Evolutionary conservation across 2,113 vertebrate genomes (phyloP).

Genomic region (Plestiodon gilberti): DNA sequence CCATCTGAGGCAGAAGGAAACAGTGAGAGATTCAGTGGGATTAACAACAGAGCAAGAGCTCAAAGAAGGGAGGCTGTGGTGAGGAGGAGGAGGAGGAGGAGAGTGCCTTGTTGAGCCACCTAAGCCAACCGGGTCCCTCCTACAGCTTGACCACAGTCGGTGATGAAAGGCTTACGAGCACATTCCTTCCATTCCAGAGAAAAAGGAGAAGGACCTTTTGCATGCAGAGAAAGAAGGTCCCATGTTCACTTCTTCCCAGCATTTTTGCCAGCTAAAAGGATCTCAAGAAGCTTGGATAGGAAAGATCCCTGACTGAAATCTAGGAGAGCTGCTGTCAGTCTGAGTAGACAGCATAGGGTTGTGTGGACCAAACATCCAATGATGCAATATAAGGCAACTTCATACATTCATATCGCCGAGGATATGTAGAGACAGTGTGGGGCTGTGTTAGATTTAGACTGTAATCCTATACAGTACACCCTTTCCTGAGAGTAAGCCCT

Average conservation of each 20-base stretch:
- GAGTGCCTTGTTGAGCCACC: not conserved
- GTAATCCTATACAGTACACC: too few relatives aligned
- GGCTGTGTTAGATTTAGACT: not conserved
- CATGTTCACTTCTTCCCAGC: not conserved
- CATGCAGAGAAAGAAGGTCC: not conserved
- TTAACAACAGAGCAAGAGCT: not conserved
- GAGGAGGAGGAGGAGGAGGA: too few relatives aligned
- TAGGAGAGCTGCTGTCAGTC: not conserved
- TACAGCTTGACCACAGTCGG: not conserved
- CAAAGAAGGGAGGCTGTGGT: not conserved
- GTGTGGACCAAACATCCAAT: too few relatives aligned
- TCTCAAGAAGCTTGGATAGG: too few relatives aligned
- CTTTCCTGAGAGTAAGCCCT: too few relatives aligned
- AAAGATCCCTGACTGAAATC: not conserved
- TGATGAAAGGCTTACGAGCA: not conserved
- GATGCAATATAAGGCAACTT: too few relatives aligned
- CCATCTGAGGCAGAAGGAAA: constrained; percentile 9
- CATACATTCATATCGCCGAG: not conserved
- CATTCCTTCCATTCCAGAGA: not conserved
- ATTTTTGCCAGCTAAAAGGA: not conserved
- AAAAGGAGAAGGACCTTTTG: not conserved
- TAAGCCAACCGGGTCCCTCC: not conserved
- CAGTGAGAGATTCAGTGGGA: not conserved
- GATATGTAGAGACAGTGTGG: not conserved
- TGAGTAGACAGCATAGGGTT: too few relatives aligned